Evolutionary conservation across 2,113 vertebrate species (phyloP), one percentile per base, ranked within the genome.

Genomic region (Xenopus laevis): DNA sequence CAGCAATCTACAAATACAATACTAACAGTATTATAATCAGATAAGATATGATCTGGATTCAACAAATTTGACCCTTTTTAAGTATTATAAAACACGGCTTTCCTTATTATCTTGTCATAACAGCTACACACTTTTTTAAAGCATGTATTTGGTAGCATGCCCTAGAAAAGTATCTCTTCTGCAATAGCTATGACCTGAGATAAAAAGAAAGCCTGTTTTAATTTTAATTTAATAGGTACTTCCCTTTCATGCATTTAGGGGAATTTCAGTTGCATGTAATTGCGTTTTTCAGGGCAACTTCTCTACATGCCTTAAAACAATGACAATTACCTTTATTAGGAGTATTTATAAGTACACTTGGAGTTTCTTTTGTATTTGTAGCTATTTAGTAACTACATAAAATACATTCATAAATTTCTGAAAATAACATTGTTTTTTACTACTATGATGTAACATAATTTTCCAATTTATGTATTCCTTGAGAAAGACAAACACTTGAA

Each of bases 341-440:
- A n/a, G 1, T 55, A 55, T 55, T 55, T n/a, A 18, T 55, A 55
- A 55, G 53, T 55, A 55, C 53, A 55, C 53, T 55, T 55, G 15
- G 53, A 55, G 15, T 55, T 55, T 55, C 7, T n/a, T n/a, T n/a
- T 55, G 16, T n/a, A n/a, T 55, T 55, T 55, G 53, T 55, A 55
- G 17, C 10, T 55, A 40, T 55, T 55, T n/a, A 55, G 1, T n/a
- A 55, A 55, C 53, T n/a, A 55, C 15, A 55, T 9, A 55, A 50
- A 55, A 55, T 55, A 55, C 53, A 55, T 55, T 55, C 53, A 55
- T n/a, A 55, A 55, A n/a, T 55, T 55, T 16, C 53, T 55, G 8
- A 55, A 16, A 40, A 40, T 40, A 40, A 40, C 33, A 4, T 3
- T 40, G 1, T 40, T 40, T 40, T 7, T 9, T 40, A 40, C 33